These are phyloP conservation scores for Gadopsis bispinosus DNA, from an alignment of 2,797 vertebrate species.

Conservation along the genomic window DNA sequence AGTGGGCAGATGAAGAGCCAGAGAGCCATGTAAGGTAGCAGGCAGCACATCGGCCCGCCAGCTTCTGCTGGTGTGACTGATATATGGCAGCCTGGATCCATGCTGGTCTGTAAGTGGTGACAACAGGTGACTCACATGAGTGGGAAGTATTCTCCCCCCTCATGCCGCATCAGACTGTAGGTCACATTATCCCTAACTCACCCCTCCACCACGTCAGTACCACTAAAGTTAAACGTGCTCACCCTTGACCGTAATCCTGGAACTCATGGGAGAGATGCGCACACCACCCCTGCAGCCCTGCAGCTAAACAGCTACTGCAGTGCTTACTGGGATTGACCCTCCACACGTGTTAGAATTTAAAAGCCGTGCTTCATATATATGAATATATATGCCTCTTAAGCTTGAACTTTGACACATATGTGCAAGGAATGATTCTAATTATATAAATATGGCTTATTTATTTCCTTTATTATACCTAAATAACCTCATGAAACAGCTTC, in stretches of 20 bases:
- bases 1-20: constrained; percentile 75
- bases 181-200: constrained; percentile 47
- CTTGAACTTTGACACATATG: not conserved
- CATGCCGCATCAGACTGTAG: constrained; percentile 41
- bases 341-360: constrained; percentile 30
- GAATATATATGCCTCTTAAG: not conserved
- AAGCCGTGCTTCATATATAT: not conserved
- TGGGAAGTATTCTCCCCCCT: constrained; percentile 24
- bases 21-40: constrained; percentile 83
- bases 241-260: constrained; percentile 64
- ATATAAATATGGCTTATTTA: not conserved
- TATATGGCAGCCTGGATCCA: constrained; percentile 57
- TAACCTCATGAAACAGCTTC: constrained; percentile 10
- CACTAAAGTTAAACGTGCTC: constrained; percentile 73
- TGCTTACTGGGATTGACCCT: constrained; percentile 9
- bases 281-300: constrained; percentile 20
- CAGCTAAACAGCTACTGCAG: constrained; percentile 64
- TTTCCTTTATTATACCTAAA: not conserved
- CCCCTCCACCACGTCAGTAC: constrained; percentile 12
- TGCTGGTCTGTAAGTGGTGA: constrained; percentile 32
- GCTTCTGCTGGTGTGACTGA: constrained; percentile 68
- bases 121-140: constrained; percentile 76
- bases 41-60: constrained; percentile 53
- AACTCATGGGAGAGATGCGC: constrained; percentile 14
- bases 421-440: not conserved